Evolutionary conservation across 1,140 invertebrate genomes (phyloP).

Genomic region (Nylanderia fulva): DNA sequence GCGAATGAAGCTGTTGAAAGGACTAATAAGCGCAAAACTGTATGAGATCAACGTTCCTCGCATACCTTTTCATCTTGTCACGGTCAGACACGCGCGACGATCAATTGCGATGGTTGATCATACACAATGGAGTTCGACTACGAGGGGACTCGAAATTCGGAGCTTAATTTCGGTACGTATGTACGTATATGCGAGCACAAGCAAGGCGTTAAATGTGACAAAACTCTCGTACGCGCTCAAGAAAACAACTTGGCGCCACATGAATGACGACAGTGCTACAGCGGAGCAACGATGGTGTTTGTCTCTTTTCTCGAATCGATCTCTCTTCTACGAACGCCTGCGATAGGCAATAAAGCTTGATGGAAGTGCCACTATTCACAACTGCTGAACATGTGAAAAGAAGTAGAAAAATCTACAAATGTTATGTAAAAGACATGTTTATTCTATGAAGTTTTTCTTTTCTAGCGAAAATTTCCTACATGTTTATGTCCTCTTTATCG

Average conservation of each 20-base stretch:
- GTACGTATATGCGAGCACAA: no score
- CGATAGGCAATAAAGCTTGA: slow-evolving; percentile 5
- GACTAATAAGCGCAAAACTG: slow-evolving; percentile 11
- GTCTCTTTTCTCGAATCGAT: background rate
- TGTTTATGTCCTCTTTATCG: background rate
- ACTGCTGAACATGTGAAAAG: background rate
- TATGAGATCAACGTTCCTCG: background rate
- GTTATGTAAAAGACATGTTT: background rate
- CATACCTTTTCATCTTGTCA: slow-evolving; percentile 27
- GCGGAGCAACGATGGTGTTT: background rate
- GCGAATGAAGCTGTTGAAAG: background rate
- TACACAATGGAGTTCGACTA: background rate
- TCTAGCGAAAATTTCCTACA: background rate
- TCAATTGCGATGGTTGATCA: background rate
- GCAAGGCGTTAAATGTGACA: background rate
- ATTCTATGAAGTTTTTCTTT: background rate
- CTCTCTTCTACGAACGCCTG: background rate
- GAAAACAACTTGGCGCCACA: background rate
- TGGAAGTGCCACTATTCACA: background rate
- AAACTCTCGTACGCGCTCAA: background rate
- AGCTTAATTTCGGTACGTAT: slow-evolving; percentile 7
- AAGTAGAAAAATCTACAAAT: background rate
- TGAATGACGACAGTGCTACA: background rate
- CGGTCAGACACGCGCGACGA: slow-evolving; percentile 6
- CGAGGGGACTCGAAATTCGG: background rate